Base-by-base conservation (phyloP, 2,888 invertebrate genomes). In the Lycocerus yunnanus region DNA sequence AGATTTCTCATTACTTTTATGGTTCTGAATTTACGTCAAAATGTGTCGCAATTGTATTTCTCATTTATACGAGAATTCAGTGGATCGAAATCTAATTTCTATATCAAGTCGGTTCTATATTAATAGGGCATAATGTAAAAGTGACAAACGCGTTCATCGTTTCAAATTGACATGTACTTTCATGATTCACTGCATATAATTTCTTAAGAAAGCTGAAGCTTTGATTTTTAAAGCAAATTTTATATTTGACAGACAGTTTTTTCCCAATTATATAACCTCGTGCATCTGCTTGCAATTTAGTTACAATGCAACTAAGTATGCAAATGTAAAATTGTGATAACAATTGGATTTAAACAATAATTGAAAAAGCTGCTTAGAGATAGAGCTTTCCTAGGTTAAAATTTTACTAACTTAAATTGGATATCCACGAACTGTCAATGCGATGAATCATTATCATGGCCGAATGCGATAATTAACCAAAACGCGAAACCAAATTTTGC, bases 151-250 rank as follows among this genome's bases (percentile, higher is more conserved):
- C 71, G 70, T 72, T 75, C 75, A 69, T 78, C 76, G 73, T 70
- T 74, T 71, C 73, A 74, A 75, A 78, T 78, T 79, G 79, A 78
- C 76, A 72, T 78, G 75, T 75, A 79, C 73, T 79, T 77, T 78
- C 76, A 78, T 78, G 77, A 76, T 73, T 76, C 75, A 71, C 72
- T 78, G 73, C 75, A 66, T 73, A 66, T 68, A 73, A 72, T 75
- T 71, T 70, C 70, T 73, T 68, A 71, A 67, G 66, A 73, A 72
- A 59, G 20, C 18, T 69, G 60, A 58, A 14, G 71, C 74, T 66
- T 75, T 72, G 72, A 72, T 72, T 75, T 70, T 75, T 66, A 75
- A 69, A 72, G 70, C 72, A 75, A 68, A 21, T 15, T 15, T 58
- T 18, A n/a, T 68, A 68, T 58, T 13, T n/a, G n/a, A 6, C 43